Base-by-base conservation (phyloP, 2,888 invertebrate species). In the Dendrolimus pini region DNA sequence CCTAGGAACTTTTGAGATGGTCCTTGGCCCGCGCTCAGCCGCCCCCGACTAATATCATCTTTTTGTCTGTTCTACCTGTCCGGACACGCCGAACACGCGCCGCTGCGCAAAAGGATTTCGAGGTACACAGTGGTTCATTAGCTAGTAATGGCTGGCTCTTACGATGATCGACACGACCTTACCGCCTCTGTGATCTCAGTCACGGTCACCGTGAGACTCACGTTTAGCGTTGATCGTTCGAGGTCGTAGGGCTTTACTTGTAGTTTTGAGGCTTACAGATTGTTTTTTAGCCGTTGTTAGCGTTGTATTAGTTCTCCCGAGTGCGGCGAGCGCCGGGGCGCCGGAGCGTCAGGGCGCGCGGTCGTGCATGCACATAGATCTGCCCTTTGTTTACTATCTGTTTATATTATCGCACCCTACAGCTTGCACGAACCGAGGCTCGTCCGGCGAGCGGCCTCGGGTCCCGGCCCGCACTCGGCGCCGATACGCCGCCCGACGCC, bases 1-100 rank as follows among this genome's bases (percentile, higher is more conserved):
- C 94, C 6, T 30, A 30, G 95, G 95, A 95, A 95, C 95, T 96
- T 96, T 96, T 96, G 96, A 96, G 96, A 96, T 96, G 96, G 96
- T 96, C 96, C 96, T 95, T 95, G 94, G 81, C 85, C 77, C 83
- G 85, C 87, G 87, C 89, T 83, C 88, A 85, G 80, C 85, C 84
- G 83, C 83, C 82, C 82, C 78, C 87, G 86, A 93, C 93, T 93
- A 93, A 93, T 93, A 82, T 92, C 90, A 89, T 92, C 78, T 93
- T 93, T 91, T 91, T 92, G 91, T 93, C 92, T 93, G 92, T 92
- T 93, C 92, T 93, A 92, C 94, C 93, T 93, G 89, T 91, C 93
- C 92, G 92, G 92, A 92, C 92, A 92, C 92, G 93, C 93, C 90
- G 93, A 92, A 92, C 93, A 87, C 91, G 87, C 91, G 91, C 91